Conservation (phyloP, 2,888 invertebrate genomes). For the Parnassius apollo region DNA sequence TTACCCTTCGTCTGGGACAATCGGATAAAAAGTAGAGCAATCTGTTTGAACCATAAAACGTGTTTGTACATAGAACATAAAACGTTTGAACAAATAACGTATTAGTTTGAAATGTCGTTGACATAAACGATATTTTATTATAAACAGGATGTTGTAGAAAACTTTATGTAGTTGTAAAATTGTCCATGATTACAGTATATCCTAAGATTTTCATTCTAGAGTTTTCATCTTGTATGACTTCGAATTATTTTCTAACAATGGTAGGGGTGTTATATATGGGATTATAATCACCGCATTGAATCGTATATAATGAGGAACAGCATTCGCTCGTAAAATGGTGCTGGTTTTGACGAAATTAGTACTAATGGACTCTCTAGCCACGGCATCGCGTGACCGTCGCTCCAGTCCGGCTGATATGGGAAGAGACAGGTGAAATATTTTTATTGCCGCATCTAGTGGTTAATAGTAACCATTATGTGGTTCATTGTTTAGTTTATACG, state of each 20-base stretch:
- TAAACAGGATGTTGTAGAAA: too few species aligned
- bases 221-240: neutral
- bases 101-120: too few species aligned
- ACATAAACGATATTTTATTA: too few species aligned
- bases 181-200: too few species aligned
- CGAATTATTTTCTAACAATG: neutral
- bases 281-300: neutral
- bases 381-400: conserved; percentile 55
- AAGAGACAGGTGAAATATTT: conserved; percentile 64
- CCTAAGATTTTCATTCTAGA: too few species aligned
- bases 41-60: too few species aligned
- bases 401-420: conserved; percentile 43
- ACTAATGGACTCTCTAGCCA: conserved; percentile 51
- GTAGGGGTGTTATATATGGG: too few species aligned
- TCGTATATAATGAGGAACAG: conserved; percentile 29
- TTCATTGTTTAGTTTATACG: conserved; percentile 60
- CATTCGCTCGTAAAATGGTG: conserved; percentile 37
- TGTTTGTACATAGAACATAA: too few species aligned
- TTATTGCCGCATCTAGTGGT: conserved; percentile 58
- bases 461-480: conserved; percentile 57
- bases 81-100: too few species aligned
- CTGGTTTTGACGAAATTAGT: conserved; percentile 50
- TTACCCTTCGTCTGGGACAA: too few species aligned
- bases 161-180: too few species aligned
- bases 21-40: too few species aligned